Evolutionary conservation across 1,140 invertebrate genomes (phyloP).

Genomic region (Metopolophium dirhodum): DNA sequence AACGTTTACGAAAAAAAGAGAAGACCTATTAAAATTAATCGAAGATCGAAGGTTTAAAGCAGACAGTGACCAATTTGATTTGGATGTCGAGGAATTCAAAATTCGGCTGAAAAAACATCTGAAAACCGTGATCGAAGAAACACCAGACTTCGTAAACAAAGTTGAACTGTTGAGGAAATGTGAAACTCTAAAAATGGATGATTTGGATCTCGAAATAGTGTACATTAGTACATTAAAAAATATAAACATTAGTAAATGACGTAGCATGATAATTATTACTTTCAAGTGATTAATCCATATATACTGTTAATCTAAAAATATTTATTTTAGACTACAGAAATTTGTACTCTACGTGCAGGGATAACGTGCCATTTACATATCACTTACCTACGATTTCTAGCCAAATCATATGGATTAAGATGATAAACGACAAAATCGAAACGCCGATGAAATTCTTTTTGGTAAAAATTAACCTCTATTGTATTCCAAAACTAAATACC

Average conservation of each 20-base stretch:
- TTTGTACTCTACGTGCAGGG: background rate
- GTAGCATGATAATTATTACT: background rate
- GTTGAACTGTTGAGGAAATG: background rate
- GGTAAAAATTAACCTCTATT: background rate
- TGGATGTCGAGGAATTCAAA: background rate
- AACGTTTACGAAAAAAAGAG: background rate
- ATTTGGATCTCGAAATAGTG: background rate
- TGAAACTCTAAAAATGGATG: background rate
- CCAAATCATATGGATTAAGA: constrained; percentile 5
- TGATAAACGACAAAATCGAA: constrained; percentile 15
- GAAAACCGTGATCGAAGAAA: background rate
- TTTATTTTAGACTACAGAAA: constrained; percentile 31
- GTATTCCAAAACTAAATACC: background rate
- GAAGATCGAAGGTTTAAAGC: background rate
- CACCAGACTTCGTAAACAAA: background rate
- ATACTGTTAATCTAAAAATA: background rate
- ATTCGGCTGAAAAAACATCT: background rate
- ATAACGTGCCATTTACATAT: background rate
- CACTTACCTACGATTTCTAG: background rate
- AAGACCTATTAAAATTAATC: background rate
- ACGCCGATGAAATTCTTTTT: constrained; percentile 29
- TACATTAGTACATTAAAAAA: background rate
- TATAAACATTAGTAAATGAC: background rate
- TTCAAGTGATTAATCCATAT: background rate
- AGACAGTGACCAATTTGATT: background rate